phyloP scores from a whole-genome alignment of 1,140 invertebrate species.

The Trichonephila inaurata region DNA sequence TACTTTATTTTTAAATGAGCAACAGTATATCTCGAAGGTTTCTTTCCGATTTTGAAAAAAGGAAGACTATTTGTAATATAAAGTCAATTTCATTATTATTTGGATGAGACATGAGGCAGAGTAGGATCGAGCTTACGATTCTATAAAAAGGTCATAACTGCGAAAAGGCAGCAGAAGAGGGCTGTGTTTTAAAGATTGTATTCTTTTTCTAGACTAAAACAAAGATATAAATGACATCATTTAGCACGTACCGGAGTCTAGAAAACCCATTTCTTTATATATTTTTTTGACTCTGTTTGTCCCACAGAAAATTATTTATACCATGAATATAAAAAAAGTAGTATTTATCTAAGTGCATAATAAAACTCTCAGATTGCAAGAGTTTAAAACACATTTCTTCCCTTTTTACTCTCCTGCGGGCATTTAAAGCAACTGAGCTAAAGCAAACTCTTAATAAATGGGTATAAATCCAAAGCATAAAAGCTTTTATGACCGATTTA shows the following conservation, averaged over 20 bases:
- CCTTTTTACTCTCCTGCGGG: conserved; percentile 10
- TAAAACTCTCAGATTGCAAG: conserved; percentile 47
- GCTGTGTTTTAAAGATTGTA: not conserved
- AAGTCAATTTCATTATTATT: conserved; percentile 13
- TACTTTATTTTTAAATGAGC: not conserved
- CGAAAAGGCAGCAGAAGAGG: not conserved
- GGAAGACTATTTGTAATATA: conserved; percentile 10
- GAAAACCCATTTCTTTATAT: conserved; percentile 13
- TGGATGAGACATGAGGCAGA: not conserved
- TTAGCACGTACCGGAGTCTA: conserved; percentile 39
- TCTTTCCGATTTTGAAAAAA: not conserved
- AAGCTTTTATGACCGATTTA: conserved; percentile 51
- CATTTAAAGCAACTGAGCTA: conserved; percentile 43
- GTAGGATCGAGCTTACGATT: conserved; percentile 15
- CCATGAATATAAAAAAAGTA: conserved; percentile 24
- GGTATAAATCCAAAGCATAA: conserved; percentile 31
- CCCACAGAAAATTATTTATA: conserved; percentile 36
- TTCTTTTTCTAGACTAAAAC: conserved; percentile 29
- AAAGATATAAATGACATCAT: conserved; percentile 50
- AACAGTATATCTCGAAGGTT: not conserved
- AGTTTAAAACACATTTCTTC: conserved; percentile 30
- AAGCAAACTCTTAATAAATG: conserved; percentile 60
- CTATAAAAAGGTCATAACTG: conserved; percentile 35
- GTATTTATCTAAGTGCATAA: conserved; percentile 53
- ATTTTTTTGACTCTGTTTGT: conserved; percentile 9